These are phyloP conservation scores for Ochropacha duplaris DNA, from an alignment of 2,888 invertebrate species.

Conservation along the genomic window DNA sequence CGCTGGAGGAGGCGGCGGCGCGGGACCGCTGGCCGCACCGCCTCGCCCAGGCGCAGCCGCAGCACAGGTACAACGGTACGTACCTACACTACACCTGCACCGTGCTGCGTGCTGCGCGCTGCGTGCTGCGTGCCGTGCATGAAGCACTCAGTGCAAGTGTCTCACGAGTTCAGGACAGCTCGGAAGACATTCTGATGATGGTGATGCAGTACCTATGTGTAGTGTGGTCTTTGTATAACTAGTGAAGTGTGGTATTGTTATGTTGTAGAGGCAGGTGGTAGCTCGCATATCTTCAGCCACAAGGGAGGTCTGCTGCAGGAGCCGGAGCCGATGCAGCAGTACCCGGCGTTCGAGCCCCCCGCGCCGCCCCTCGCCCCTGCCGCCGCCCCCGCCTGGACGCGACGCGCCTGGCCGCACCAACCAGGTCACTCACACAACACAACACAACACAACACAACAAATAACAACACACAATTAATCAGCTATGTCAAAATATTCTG, in stretches of 20 bases:
- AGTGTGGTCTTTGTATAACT: too few relatives aligned
- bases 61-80: slow-evolving; percentile 50
- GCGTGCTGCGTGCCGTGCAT: too few relatives aligned
- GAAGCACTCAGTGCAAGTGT: too few relatives aligned
- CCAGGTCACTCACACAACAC: slow-evolving; percentile 23
- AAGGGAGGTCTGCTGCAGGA: slow-evolving; percentile 86
- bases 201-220: not conserved
- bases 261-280: slow-evolving; percentile 27
- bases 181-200: too few relatives aligned
- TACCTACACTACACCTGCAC: not conserved
- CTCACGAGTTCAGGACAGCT: too few relatives aligned
- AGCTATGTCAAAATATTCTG: too few relatives aligned
- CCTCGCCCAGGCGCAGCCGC: slow-evolving; percentile 69
- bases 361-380: slow-evolving; percentile 35
- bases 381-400: slow-evolving; percentile 26
- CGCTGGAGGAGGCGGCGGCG: slow-evolving; percentile 14
- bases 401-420: slow-evolving; percentile 27
- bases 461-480: too few relatives aligned
- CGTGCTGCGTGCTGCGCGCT: too few relatives aligned
- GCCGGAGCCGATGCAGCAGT: slow-evolving; percentile 43
- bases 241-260: too few relatives aligned
- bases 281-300: slow-evolving; percentile 88
- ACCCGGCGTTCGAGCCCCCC: slow-evolving; percentile 46
- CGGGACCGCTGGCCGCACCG: slow-evolving; percentile 69
- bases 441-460: too few relatives aligned